Evolutionary conservation across 2,888 invertebrate genomes (phyloP).

Genomic region (Chrysolina americana): DNA sequence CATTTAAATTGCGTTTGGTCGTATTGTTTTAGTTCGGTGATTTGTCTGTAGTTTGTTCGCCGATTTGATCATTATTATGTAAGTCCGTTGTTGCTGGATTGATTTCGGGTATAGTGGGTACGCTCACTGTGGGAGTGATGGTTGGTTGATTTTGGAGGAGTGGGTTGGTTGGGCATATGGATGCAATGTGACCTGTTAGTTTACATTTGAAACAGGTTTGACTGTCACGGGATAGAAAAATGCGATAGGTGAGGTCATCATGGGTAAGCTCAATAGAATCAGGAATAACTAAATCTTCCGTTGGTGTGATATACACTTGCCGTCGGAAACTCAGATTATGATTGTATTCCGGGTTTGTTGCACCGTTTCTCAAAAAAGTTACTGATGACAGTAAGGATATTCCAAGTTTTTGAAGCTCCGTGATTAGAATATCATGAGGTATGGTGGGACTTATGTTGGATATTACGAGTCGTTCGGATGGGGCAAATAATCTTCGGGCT

Average conservation of each 20-base stretch:
- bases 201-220: too few species aligned
- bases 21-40: neutral
- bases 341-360: constrained; percentile 33
- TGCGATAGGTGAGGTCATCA: too few species aligned
- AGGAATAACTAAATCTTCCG: too few species aligned
- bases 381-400: too few species aligned
- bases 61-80: neutral
- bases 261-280: too few species aligned
- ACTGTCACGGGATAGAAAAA: too few species aligned
- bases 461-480: constrained; percentile 51
- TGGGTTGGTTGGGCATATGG: constrained; percentile 37
- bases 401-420: too few species aligned
- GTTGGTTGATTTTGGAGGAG: neutral
- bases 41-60: neutral
- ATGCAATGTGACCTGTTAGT: constrained; percentile 46
- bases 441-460: constrained; percentile 55
- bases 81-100: neutral
- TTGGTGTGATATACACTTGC: too few species aligned
- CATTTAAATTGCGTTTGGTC: neutral
- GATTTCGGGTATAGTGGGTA: neutral
- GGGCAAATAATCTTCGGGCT: constrained; percentile 44
- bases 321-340: constrained; percentile 52
- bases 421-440: constrained; percentile 4
- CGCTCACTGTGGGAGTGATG: neutral
- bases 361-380: constrained; percentile 48